Base-by-base conservation (phyloP, 2,797 vertebrate species). In the Malurus splendens region DNA sequence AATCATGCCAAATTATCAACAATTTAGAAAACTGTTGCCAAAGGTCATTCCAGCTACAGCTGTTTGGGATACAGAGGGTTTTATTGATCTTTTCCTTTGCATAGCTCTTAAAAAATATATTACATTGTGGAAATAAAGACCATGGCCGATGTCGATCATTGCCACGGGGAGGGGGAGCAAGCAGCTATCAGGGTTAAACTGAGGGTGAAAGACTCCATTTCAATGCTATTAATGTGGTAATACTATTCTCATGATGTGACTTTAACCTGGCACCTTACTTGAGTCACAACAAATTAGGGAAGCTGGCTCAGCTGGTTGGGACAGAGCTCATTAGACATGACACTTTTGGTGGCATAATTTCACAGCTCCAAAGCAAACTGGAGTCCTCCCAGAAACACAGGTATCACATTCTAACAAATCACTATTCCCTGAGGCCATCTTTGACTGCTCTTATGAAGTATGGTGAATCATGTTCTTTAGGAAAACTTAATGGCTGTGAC, bases 21-120 rank as follows among this genome's bases (percentile, higher is more conserved):
- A 93, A 33, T 85, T 93, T 93, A 85, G 82, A 84, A 90, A 88
- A 82, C 17, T 36, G 59, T 57, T 93, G 92, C 90, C 93, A 93
- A 90, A 93, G 51, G 62, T 92, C 82, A 59, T 82, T 92, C 79
- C 67, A 80, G 14, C 70, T 81, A 38, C 76, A 93, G 64, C 27
- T 83, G 66, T 68, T 87, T 78, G 66, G 56, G 86, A 72, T 41
- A 44, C 20, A 25, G 64, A 61, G 22, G 7, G 9, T 14, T 83
- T 81, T 85, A 94, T 85, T 66, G 89, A 89, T 90, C 66, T 92
- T 81, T 87, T 78, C 62, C 41, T 83, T 89, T 72, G 23, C 27
- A 23, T 18, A 73, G 22, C 23, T 32, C 52, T 79, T 86, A 2
- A 6, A 73, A 73, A 73, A 72, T 45, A 45, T 19, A 61, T 10